Percentiles rank a stretch among this genome's conserved stretches.
Conservation (phyloP, 2,888 invertebrate species). For the Dichetophora obliterata region DNA sequence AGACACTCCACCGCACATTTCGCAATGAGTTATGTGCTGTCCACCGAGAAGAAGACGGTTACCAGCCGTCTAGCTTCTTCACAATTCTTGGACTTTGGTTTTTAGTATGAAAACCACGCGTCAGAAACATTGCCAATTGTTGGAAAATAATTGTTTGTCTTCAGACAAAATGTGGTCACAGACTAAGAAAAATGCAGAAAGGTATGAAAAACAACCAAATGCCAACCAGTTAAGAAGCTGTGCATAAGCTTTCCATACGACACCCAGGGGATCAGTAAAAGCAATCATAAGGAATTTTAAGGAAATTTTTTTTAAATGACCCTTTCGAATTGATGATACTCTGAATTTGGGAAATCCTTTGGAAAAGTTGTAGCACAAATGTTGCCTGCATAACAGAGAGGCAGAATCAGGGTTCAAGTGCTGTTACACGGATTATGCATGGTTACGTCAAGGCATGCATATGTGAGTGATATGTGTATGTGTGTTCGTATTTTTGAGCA, state of each 20-base stretch:
- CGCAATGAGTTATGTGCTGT: slow-evolving; percentile 33
- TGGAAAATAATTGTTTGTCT: slow-evolving; percentile 40
- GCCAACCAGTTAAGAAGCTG: slow-evolving; percentile 4
- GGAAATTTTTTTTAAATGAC: slow-evolving; percentile 60
- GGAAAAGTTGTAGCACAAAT: slow-evolving; percentile 7
- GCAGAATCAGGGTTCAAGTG: slow-evolving; percentile 33
- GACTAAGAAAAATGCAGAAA: background rate
- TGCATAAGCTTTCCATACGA: slow-evolving; percentile 50
- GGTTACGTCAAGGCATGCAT: slow-evolving; percentile 22
- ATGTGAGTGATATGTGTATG: slow-evolving; percentile 22
- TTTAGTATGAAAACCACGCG: slow-evolving; percentile 26
- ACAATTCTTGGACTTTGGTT: slow-evolving; percentile 14
- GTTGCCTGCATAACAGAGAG: background rate
- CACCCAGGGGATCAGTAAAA: slow-evolving; percentile 63
- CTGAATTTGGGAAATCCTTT: background rate
- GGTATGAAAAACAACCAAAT: background rate
- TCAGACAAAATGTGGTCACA: slow-evolving; percentile 43
- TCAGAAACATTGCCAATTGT: slow-evolving; percentile 18
- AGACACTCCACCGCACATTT: background rate
- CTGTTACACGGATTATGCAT: slow-evolving; percentile 36
- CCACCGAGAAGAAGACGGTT: background rate
- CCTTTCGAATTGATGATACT: slow-evolving; percentile 46
- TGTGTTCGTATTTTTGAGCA: slow-evolving; percentile 15
- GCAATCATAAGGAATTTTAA: slow-evolving; percentile 56
- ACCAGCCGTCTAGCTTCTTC: background rate